Percentiles rank a stretch among this genome's conserved stretches.
These are phyloP conservation scores for Athetis lepigone DNA, from an alignment of 2,888 invertebrate species.

Conservation along the genomic window DNA sequence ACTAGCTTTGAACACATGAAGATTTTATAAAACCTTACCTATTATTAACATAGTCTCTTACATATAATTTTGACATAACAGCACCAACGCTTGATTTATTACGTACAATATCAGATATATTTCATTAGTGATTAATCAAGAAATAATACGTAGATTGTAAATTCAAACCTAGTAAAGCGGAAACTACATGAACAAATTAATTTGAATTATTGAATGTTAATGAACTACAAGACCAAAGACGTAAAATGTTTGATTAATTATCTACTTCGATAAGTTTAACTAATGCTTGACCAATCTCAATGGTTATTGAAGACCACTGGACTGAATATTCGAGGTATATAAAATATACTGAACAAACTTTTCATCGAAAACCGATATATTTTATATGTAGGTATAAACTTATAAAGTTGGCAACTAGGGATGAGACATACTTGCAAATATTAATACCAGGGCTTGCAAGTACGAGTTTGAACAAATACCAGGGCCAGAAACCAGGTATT, in stretches of 20 bases:
- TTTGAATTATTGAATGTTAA: constrained; percentile 46
- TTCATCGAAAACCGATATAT: not conserved
- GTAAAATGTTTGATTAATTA: constrained; percentile 30
- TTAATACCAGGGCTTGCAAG: too few species aligned
- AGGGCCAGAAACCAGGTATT: too few species aligned
- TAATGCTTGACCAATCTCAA: not conserved
- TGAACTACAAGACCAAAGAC: constrained; percentile 28
- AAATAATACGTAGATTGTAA: constrained; percentile 6
- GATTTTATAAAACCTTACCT: not conserved
- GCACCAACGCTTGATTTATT: not conserved
- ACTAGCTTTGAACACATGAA: not conserved
- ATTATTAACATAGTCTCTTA: too few species aligned
- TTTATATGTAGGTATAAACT: not conserved
- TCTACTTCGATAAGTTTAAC: constrained; percentile 2
- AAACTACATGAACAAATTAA: constrained; percentile 30
- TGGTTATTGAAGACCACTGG: not conserved
- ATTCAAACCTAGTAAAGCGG: constrained; percentile 26
- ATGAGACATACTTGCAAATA: too few species aligned
- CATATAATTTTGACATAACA: not conserved
- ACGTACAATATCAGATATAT: not conserved
- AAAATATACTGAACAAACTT: not conserved
- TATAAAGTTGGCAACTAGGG: too few species aligned
- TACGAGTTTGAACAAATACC: too few species aligned
- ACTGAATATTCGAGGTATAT: not conserved
- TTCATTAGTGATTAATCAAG: not conserved